Conservation (phyloP, 1,140 invertebrate genomes). For the Meteorus sp. region DNA sequence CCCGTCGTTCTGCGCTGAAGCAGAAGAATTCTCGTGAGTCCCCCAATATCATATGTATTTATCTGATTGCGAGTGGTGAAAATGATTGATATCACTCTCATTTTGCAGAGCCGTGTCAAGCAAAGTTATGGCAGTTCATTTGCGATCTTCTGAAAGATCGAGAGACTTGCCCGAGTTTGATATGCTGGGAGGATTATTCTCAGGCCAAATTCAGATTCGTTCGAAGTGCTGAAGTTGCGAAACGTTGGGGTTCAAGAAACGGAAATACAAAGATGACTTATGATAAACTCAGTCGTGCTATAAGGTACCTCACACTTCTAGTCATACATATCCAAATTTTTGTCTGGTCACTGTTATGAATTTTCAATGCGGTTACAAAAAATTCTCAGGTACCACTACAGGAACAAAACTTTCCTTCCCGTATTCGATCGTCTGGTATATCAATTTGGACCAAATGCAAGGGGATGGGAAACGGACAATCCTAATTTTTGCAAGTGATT, state of each 20-base stretch:
- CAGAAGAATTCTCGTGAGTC: background rate
- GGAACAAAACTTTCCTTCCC: conserved; percentile 76
- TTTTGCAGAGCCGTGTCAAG: conserved; percentile 63
- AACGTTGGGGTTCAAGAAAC: conserved; percentile 84
- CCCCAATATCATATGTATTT: background rate
- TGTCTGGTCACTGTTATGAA: no score
- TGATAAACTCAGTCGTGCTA: conserved; percentile 89
- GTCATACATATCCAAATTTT: background rate
- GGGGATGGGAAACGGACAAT: conserved; percentile 70
- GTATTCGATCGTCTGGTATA: conserved; percentile 83
- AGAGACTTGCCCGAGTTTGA: conserved; percentile 77
- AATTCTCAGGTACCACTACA: conserved; percentile 79
- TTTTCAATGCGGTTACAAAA: conserved; percentile 28
- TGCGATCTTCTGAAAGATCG: conserved; percentile 75
- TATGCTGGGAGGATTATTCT: conserved; percentile 86
- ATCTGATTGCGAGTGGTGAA: background rate
- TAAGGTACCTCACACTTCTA: conserved; percentile 66
- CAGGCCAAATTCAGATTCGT: conserved; percentile 88
- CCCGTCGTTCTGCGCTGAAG: no score
- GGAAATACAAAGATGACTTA: conserved; percentile 91
- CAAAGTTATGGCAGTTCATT: conserved; percentile 79
- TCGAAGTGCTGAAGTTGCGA: conserved; percentile 82
- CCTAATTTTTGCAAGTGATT: conserved; percentile 64
- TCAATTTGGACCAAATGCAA: conserved; percentile 81
- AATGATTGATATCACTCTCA: conserved; percentile 15